Percentiles rank a stretch among this genome's conserved stretches.
Evolutionary conservation across 2,113 vertebrate species (phyloP).

Genomic region (Numida meleagris): DNA sequence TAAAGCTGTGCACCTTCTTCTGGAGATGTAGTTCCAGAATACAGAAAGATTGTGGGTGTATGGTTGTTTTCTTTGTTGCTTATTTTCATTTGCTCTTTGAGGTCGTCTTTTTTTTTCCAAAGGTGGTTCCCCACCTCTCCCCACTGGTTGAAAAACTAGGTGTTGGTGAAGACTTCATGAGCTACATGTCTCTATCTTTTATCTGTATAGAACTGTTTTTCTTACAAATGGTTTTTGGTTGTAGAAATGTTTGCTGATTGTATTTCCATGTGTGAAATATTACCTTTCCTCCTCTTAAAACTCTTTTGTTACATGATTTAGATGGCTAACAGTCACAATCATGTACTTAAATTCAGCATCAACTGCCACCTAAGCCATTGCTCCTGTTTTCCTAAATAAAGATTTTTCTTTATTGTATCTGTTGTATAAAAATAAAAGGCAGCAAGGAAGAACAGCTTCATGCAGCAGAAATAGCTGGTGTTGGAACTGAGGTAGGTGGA

Average conservation of each 20-base stretch:
- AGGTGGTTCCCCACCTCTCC: background rate
- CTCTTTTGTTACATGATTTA: background rate
- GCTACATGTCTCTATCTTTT: background rate
- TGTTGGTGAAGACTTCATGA: background rate
- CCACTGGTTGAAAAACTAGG: background rate
- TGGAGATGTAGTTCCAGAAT: background rate
- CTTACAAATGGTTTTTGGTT: background rate
- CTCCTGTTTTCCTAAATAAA: conserved; percentile 36
- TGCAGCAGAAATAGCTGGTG: background rate
- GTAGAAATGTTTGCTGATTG: background rate
- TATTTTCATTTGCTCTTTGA: background rate
- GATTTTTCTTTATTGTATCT: background rate
- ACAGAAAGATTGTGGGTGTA: background rate
- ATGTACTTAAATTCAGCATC: background rate
- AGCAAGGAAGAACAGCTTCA: background rate
- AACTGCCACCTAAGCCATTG: background rate
- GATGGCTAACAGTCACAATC: background rate
- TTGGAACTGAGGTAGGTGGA: background rate
- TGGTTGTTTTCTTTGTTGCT: background rate
- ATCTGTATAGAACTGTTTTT: background rate
- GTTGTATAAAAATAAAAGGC: background rate
- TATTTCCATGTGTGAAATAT: background rate
- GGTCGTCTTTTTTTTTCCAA: background rate
- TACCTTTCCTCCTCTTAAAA: background rate
- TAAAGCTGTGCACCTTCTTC: conserved; percentile 52